Evolutionary conservation across 2,797 vertebrate species (phyloP), one percentile per base, ranked within the genome.

Genomic region (Rachycentron canadum): DNA sequence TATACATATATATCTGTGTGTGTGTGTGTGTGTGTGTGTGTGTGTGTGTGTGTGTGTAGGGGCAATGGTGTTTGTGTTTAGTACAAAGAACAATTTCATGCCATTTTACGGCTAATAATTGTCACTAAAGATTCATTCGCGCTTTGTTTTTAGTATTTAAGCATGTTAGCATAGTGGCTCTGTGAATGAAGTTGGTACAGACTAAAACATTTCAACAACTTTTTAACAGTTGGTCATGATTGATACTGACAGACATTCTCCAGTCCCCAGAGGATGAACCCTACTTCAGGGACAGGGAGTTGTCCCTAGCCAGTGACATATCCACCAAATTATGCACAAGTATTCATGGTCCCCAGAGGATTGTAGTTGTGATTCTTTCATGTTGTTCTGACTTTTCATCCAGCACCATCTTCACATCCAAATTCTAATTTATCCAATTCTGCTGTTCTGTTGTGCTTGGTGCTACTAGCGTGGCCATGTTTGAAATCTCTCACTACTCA

Each of bases 21-120:
- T 65, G 13, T 16, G n/a, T 38, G n/a, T 40, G 11, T 60, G 23
- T 60, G 58, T 32, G 32, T 57, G 50, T 38, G 41, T 40, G 26
- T 45, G 61, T 73, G 38, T 65, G 13, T 16, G 12, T 38, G 12
- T 40, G 11, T 60, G 23, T 60, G 58, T 32, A 32, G 32, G 32
- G 7, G 32, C 3, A 32, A 32, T 58, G 19, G 26, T 41, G 38
- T 63, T 4, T 0, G 52, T 19, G n/a, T n/a, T n/a, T n/a, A 23
- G 16, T 38, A 38, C 45, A 53, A 23, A 62, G 60, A 53, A 66
- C 77, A 49, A 40, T 63, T 82, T 80, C 47, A 53, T 34, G 58
- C 16, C 36, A 23, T 47, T 64, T 73, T 43, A 66, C 21, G 3
- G 38, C 4, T 43, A 32, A 26, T 53, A 40, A 68, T 23, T 63